phyloP scores from a whole-genome alignment of 2,113 vertebrate genomes.

The Cyrtonyx montezumae region DNA sequence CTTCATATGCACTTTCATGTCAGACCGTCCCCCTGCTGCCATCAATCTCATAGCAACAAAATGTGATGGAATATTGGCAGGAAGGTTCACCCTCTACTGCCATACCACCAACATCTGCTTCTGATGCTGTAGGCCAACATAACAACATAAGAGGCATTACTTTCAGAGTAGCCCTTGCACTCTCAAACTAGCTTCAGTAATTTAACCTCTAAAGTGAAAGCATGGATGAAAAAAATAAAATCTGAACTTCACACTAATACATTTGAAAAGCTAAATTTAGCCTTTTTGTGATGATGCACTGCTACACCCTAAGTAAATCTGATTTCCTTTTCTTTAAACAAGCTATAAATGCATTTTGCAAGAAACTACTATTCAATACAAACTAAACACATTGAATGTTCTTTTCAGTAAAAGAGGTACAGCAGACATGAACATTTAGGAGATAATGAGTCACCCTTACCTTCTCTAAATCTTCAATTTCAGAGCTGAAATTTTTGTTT shows the following conservation, averaged over 20 bases:
- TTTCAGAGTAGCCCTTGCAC: not conserved
- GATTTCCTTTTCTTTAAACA: not conserved
- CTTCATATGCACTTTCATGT: too few relatives aligned
- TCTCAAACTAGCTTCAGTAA: not conserved
- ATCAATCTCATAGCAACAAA: too few relatives aligned
- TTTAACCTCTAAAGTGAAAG: not conserved
- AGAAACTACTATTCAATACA: not conserved
- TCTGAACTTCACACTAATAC: not conserved
- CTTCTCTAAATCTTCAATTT: conserved; percentile 98
- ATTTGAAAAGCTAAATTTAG: not conserved
- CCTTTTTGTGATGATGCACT: not conserved
- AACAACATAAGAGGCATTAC: too few relatives aligned
- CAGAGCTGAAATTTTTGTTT: conserved; percentile 90
- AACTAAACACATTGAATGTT: not conserved
- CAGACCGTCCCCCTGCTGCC: too few relatives aligned
- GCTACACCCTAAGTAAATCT: not conserved
- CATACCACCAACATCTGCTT: too few relatives aligned
- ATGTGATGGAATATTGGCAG: too few relatives aligned
- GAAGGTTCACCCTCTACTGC: too few relatives aligned
- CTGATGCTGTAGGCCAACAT: too few relatives aligned
- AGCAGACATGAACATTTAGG: not conserved
- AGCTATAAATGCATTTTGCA: not conserved
- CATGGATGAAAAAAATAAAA: not conserved
- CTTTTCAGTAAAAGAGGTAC: not conserved
- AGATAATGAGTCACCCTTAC: conserved; percentile 62